phyloP scores from a whole-genome alignment of 2,113 vertebrate species.

The Nematolebias whitei region DNA sequence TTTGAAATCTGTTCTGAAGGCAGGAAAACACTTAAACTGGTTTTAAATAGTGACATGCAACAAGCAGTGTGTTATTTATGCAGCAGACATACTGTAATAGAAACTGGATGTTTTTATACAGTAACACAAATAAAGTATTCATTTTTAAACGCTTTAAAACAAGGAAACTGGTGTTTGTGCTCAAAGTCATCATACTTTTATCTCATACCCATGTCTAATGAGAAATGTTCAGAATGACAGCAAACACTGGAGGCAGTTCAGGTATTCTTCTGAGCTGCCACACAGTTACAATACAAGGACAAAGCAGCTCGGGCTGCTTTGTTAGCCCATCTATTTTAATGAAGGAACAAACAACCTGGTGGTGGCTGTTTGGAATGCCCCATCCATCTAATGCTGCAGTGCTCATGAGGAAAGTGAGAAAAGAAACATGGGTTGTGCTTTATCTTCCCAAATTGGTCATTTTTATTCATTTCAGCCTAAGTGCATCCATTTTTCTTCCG shows the following conservation, averaged over 20 bases:
- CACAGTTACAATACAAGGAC: slow-evolving; percentile 11
- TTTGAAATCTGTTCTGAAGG: too few relatives aligned
- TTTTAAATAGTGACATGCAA: too few relatives aligned
- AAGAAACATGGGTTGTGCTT: slow-evolving; percentile 7
- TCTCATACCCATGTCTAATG: slow-evolving; percentile 1
- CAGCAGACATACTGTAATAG: too few relatives aligned
- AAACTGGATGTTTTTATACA: too few relatives aligned
- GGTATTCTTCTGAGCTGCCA: slow-evolving; percentile 35
- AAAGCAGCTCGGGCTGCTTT: slow-evolving; percentile 2
- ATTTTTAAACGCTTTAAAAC: too few relatives aligned
- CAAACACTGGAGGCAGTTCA: slow-evolving; percentile 41
- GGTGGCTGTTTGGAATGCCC: slow-evolving; percentile 3
- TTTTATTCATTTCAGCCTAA: slow-evolving; percentile 47
- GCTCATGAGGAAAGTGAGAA: slow-evolving; percentile 14
- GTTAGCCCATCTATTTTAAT: slow-evolving; percentile 17
- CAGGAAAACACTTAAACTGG: too few relatives aligned
- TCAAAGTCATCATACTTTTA: slow-evolving; percentile 9
- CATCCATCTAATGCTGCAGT: slow-evolving; percentile 3
- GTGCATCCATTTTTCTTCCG: slow-evolving; percentile 36
- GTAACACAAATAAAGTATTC: too few relatives aligned
- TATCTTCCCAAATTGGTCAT: slow-evolving; percentile 33
- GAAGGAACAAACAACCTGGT: neutral
- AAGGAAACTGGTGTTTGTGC: too few relatives aligned
- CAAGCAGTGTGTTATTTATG: too few relatives aligned
- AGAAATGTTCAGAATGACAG: slow-evolving; percentile 2